These are phyloP conservation scores for Enteromius unitaeniatus DNA, from an alignment of 2,797 vertebrate species.

Conservation along the genomic window DNA sequence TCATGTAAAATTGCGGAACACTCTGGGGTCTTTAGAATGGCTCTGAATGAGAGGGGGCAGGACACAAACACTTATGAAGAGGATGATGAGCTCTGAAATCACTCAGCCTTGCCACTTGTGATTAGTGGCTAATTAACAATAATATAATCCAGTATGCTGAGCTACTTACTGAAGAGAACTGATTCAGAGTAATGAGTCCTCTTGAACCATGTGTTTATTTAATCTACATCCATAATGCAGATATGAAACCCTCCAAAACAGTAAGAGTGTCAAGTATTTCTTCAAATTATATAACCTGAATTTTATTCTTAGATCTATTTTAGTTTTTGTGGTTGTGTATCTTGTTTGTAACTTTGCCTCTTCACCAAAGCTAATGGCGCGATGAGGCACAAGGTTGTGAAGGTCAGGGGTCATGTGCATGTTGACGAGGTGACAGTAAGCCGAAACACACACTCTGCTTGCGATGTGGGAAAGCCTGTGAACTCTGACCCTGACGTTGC, in stretches of 20 bases:
- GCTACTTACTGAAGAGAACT: conserved; percentile 40
- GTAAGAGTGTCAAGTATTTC: conserved; percentile 1
- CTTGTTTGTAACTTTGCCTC: neutral
- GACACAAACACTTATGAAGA: conserved; percentile 48
- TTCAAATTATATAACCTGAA: neutral
- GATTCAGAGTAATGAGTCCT: conserved; percentile 31
- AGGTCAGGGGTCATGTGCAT: conserved; percentile 54
- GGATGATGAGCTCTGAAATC: conserved; percentile 68
- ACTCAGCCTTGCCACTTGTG: conserved; percentile 58
- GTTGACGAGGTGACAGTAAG: conserved; percentile 71
- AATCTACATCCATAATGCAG: conserved; percentile 25
- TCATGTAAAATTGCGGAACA: conserved; percentile 38
- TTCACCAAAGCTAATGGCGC: conserved; percentile 11
- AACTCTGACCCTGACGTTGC: conserved; percentile 67
- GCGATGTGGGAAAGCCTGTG: conserved; percentile 73
- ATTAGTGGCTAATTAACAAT: conserved; percentile 61
- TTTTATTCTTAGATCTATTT: neutral
- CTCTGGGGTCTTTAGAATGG: conserved; percentile 40
- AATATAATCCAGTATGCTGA: conserved; percentile 39
- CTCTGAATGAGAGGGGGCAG: conserved; percentile 45
- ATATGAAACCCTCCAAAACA: neutral
- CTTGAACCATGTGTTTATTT: conserved; percentile 38
- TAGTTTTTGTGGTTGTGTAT: neutral
- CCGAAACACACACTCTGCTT: conserved; percentile 66
- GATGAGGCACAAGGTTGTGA: conserved; percentile 27